phyloP scores from a whole-genome alignment of 1,140 invertebrate genomes.

The Bombus fervidus region DNA sequence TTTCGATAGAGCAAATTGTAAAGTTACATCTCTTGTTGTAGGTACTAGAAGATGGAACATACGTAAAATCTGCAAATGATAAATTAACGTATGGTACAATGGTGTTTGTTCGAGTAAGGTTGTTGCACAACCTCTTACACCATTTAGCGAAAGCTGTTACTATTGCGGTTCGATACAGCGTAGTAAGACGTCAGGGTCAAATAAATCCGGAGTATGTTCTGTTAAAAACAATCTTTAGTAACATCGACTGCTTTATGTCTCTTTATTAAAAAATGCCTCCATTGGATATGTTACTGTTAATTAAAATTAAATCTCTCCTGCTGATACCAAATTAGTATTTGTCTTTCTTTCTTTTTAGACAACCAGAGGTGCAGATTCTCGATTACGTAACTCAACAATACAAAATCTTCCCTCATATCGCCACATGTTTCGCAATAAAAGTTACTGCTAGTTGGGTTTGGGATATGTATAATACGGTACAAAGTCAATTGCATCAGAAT shows the following conservation, averaged over 20 bases:
- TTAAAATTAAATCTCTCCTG: no score
- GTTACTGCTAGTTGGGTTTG: slow-evolving; percentile 89
- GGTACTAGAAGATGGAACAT: slow-evolving; percentile 90
- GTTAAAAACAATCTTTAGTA: background rate
- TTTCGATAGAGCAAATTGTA: background rate
- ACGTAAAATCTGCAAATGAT: slow-evolving; percentile 91
- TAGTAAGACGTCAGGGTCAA: slow-evolving; percentile 94
- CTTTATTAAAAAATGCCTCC: accelerated
- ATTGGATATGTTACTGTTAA: background rate
- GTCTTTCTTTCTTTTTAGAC: slow-evolving; percentile 79
- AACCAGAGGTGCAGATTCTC: slow-evolving; percentile 93
- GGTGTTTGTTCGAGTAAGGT: slow-evolving; percentile 94
- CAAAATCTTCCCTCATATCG: slow-evolving; percentile 92
- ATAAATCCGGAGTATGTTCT: slow-evolving; percentile 88
- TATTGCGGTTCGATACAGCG: slow-evolving; percentile 93
- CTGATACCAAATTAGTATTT: slow-evolving; percentile 16
- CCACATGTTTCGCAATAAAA: slow-evolving; percentile 89
- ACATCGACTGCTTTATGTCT: background rate
- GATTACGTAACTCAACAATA: slow-evolving; percentile 97
- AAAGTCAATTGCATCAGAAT: slow-evolving; percentile 89
- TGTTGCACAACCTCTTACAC: slow-evolving; percentile 88
- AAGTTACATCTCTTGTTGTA: slow-evolving; percentile 68
- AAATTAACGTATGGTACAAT: slow-evolving; percentile 97
- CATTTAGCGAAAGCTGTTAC: slow-evolving; percentile 92
- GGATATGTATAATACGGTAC: slow-evolving; percentile 92